Evolutionary conservation across 2,113 vertebrate genomes (phyloP).

Genomic region (Sciurus niger): DNA sequence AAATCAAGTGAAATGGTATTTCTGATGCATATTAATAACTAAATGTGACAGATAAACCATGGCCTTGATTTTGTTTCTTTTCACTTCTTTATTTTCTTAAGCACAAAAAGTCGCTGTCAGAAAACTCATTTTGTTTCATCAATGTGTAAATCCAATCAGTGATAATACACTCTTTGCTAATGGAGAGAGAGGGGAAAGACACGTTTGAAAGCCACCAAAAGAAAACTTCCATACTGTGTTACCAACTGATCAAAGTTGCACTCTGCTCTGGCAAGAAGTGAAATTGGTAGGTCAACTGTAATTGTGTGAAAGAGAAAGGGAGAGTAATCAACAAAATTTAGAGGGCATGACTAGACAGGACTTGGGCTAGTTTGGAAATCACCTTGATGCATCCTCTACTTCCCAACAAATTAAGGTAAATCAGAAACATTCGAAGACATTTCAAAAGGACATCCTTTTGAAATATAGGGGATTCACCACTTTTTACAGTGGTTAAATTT

Average conservation of each 20-base stretch:
- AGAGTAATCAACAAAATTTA: conserved; percentile 25
- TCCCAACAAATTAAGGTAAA: conserved; percentile 51
- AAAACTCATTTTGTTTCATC: conserved; percentile 53
- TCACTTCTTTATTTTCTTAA: conserved; percentile 41
- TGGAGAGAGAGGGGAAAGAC: conserved; percentile 11
- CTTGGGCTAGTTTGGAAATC: neutral
- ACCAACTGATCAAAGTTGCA: neutral
- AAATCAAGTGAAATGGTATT: neutral
- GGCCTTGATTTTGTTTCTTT: conserved; percentile 24
- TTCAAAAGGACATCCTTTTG: conserved; percentile 39
- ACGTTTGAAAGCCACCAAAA: conserved; percentile 45
- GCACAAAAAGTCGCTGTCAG: conserved; percentile 19
- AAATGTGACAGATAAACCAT: neutral
- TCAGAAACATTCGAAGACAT: neutral
- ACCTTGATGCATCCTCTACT: neutral
- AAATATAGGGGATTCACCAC: neutral
- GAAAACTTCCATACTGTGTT: neutral
- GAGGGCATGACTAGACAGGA: neutral
- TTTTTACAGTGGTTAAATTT: conserved; percentile 5
- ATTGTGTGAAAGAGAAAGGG: neutral
- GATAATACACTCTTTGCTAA: conserved; percentile 46
- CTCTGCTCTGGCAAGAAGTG: neutral
- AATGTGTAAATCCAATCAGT: neutral
- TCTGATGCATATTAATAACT: neutral
- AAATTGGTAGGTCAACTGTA: neutral